These are phyloP conservation scores for Crossaster papposus DNA, from an alignment of 53 echinoderm and acorn worm species.

Conservation along the genomic window DNA sequence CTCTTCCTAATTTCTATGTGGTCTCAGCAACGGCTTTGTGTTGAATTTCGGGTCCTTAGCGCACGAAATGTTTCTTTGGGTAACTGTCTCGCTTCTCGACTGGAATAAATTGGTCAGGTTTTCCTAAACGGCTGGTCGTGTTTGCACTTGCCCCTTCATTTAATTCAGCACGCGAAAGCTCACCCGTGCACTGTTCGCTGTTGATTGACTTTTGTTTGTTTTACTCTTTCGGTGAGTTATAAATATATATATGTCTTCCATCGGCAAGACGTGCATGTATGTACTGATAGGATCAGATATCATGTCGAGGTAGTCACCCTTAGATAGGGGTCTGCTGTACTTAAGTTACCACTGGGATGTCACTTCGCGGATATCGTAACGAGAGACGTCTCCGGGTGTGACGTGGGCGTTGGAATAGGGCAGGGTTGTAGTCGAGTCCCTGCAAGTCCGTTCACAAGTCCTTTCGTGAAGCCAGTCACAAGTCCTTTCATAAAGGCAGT, in stretches of 20 bases:
- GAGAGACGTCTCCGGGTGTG: neutral
- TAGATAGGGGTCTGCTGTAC: neutral
- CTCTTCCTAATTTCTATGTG: no score
- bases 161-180: neutral
- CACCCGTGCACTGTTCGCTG: slow-evolving; percentile 1
- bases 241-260: neutral
- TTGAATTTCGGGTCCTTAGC: no score
- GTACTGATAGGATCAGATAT: neutral
- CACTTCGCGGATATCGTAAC: neutral
- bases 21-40: neutral
- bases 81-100: neutral
- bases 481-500: no score
- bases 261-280: neutral
- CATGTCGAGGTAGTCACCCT: slow-evolving; percentile 1
- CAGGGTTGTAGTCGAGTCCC: no score
- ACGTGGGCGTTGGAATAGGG: neutral
- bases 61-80: neutral
- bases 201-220: slow-evolving; percentile 12
- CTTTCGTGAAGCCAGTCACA: no score
- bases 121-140: neutral
- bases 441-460: no score
- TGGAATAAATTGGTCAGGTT: neutral
- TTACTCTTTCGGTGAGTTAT: neutral
- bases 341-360: neutral
- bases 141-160: slow-evolving; percentile 5